Evolutionary conservation across 2,797 vertebrate genomes (phyloP).

Genomic region (Macroramphosus scolopax): DNA sequence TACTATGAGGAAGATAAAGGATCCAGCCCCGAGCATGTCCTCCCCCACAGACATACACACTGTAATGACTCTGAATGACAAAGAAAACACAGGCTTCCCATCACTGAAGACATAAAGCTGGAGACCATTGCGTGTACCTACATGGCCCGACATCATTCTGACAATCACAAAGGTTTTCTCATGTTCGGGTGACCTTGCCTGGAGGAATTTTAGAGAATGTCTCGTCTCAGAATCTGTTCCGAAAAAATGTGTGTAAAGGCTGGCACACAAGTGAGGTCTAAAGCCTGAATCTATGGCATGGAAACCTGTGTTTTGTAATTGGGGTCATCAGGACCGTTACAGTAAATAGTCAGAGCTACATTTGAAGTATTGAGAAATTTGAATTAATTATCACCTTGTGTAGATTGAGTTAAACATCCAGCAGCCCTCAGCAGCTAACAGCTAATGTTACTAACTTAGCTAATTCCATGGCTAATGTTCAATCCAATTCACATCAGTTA

Average conservation of each 20-base stretch:
- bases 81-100: not conserved
- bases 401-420: too few relatives aligned
- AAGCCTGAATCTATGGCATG: conserved; percentile 13
- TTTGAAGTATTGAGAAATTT: too few relatives aligned
- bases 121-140: not conserved
- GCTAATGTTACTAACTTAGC: too few relatives aligned
- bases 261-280: conserved; percentile 20
- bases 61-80: conserved; percentile 22
- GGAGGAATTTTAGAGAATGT: conserved; percentile 15
- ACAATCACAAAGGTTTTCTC: not conserved
- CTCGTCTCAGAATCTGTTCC: conserved; percentile 22
- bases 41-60: conserved; percentile 20
- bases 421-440: too few relatives aligned
- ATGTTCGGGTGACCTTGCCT: conserved; percentile 22
- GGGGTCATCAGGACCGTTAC: too few relatives aligned
- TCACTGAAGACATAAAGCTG: not conserved
- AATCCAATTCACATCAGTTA: too few relatives aligned
- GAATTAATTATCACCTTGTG: too few relatives aligned
- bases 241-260: conserved; percentile 2
- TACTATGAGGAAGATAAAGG: conserved; percentile 20
- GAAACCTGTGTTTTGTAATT: not conserved
- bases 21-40: conserved; percentile 22
- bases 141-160: not conserved
- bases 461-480: too few relatives aligned
- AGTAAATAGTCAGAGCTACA: too few relatives aligned